Base-by-base conservation (phyloP, 2,888 invertebrate genomes). In the Metopia argyrocephala region DNA sequence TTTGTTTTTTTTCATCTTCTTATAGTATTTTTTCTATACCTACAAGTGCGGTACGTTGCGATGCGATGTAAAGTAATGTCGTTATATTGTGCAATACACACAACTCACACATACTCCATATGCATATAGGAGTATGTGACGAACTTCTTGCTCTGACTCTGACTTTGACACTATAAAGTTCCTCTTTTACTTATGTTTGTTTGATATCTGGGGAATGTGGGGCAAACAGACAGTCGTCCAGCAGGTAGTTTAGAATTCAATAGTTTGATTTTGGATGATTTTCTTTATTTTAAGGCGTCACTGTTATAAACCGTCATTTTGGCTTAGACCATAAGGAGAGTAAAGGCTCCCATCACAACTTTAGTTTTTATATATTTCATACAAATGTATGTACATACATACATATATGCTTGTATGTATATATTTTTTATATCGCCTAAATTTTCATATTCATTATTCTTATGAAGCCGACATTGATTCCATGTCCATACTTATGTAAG, bases 231-330 rank as follows among this genome's bases (percentile, higher is more conserved):
- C 31, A 31, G 1, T 31, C n/a, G 38, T 38, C 38, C 38, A 20
- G 50, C 66, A 73, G 64, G 76, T 56, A 48, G 46, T 23, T 21
- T 25, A 23, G 38, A 38, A 38, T 38, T 3, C 15, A 70, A 71
- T 65, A 78, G 74, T 78, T 81, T 78, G 78, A 81, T 81, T 75
- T 82, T 61, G 71, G 45, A 71, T 68, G 76, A 71, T 82, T 82
- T 82, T 82, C 78, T 82, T 79, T 79, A 79, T 82, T 82, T 79
- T 64, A 79, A 79, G 76, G 78, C 78, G 76, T 76, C 78, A 78
- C 50, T 78, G 57, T 50, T 81, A 64, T 75, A 78, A 78, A 82
- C 78, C 78, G 78, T 82, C 78, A 79, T 82, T 81, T 81, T 74
- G 69, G 62, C 70, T 56, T 31, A 62, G 61, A 66, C 54, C 66